Base-by-base conservation (phyloP, 1,140 invertebrate species). In the Cardiocondyla obscurior region DNA sequence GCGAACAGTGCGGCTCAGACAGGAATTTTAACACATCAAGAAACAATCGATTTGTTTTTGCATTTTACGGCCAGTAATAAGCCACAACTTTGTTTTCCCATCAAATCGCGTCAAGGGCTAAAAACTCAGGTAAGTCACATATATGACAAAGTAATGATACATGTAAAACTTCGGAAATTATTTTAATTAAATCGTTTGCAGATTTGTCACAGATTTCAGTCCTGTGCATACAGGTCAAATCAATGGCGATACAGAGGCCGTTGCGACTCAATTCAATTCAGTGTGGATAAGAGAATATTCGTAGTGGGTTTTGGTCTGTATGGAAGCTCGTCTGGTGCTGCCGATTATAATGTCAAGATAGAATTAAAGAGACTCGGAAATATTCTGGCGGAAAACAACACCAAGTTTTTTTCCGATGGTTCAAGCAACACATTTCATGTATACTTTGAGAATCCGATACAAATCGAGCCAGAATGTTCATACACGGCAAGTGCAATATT, bases 181-280 rank as follows among this genome's bases (percentile, higher is more conserved):
- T 46, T 44, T 22, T 83, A 55, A 82, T 33, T 39, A 39, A 6
- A 39, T 39, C n/a, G 62, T 89, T 89, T 76, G 30, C 93, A 97
- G 96, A 96, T 98, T 14, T 99, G 98, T 90, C 98, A 98, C 92
- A 95, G 98, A 92, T 99, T 99, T 92, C 98, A 98, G 92, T 99
- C 98, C 0, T 99, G 98, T 90, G 98, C 98, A 3, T 99, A 99
- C 92, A 96, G 98, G 86, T 98, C 97, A 90, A 99, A 99, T 92
- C 98, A 99, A 90, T 99, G 98, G 98, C 95, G 98, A 44, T 99
- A 98, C 91, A 95, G 98, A 89, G 98, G 98, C 14, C 95, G 98
- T 57, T 98, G 98, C 91, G 98, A 98, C 90, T 98, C 97, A 42
- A 98, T 99, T 90, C 98, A 98, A 90, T 99, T 99, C 92, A 97